Evolutionary conservation across 2,888 invertebrate species (phyloP), one percentile per base, ranked within the genome.

Genomic region (Anticlea derivata): DNA sequence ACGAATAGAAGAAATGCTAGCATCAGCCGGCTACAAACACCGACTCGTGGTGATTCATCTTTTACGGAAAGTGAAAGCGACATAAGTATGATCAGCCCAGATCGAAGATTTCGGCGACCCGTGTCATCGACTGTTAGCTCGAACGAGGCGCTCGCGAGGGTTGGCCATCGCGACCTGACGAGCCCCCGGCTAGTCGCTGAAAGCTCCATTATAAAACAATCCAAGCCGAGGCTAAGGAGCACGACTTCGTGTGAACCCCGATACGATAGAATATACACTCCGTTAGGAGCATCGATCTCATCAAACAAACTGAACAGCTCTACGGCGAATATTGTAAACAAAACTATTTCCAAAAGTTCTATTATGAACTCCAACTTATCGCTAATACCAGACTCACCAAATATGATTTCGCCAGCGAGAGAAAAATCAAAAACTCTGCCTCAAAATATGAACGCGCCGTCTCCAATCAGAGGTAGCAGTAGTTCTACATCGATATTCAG

Each of bases 341-440:
- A 81, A 63, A 65, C 68, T 43, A 63, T 69, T 8, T 74, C 80
- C 2, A 85, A 83, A 62, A 78, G 66, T 58, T 80, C 83, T 34
- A 80, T 87, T 45, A 78, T 86, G 63, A 86, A 86, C 61, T 90
- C 88, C 1, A 89, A 91, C 65, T 68, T 91, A 50, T 91, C 90
- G 4, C 64, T 91, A 29, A 83, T 90, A 70, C 83, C 90, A 11
- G 89, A 91, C 60, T 85, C 87, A 1, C 88, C 90, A 6, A 84
- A 84, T 65, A 61, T 94, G 83, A 61, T 79, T 12, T 70, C 84
- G 10, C 83, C 86, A 23, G 71, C 68, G 5, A 91, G 85, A 62
- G 92, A 92, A 63, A 93, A 93, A 77, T 92, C 93, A 1, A 93
- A 92, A 80, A 93, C 93, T 0, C 75, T 93, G 50, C 93, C 93